Conservation (phyloP, 1,140 invertebrate genomes). For the Rhizoglyphus robini region DNA sequence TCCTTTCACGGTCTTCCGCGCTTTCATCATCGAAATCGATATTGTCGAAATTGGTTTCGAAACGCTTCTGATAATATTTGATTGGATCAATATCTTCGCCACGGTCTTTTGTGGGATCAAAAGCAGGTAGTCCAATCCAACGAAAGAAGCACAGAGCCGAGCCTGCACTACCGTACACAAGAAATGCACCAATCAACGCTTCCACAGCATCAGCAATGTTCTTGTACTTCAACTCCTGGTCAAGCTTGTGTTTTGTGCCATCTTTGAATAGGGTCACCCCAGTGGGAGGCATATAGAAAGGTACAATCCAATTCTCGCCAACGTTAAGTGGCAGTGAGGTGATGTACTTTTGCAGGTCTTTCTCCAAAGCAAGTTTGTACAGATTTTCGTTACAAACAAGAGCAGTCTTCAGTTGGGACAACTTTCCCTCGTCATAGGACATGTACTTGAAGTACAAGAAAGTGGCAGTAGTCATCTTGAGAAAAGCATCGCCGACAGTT, state of each 20-base stretch:
- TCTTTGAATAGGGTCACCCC: neutral
- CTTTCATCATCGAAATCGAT: neutral
- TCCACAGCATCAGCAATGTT: constrained; percentile 65
- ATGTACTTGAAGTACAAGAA: constrained; percentile 56
- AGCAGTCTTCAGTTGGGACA: constrained; percentile 57
- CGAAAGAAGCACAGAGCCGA: constrained; percentile 49
- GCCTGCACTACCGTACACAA: constrained; percentile 40
- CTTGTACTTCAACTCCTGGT: constrained; percentile 39
- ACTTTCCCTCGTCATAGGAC: constrained; percentile 53
- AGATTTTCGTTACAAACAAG: constrained; percentile 69
- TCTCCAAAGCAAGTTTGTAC: constrained; percentile 45
- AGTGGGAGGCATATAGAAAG: neutral
- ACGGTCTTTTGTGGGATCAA: constrained; percentile 11
- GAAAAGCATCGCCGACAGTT: constrained; percentile 72
- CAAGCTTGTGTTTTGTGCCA: neutral
- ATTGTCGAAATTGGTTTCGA: neutral
- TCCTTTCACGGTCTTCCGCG: neutral
- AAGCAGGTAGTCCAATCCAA: constrained; percentile 45
- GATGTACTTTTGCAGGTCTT: constrained; percentile 37
- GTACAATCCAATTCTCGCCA: constrained; percentile 3
- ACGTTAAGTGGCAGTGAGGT: constrained; percentile 2
- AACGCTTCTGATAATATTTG: neutral
- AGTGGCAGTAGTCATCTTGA: constrained; percentile 61
- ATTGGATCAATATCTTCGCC: neutral
- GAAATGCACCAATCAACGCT: constrained; percentile 63